phyloP scores from a whole-genome alignment of 1,140 invertebrate genomes.

The Lepidurus packardi region DNA sequence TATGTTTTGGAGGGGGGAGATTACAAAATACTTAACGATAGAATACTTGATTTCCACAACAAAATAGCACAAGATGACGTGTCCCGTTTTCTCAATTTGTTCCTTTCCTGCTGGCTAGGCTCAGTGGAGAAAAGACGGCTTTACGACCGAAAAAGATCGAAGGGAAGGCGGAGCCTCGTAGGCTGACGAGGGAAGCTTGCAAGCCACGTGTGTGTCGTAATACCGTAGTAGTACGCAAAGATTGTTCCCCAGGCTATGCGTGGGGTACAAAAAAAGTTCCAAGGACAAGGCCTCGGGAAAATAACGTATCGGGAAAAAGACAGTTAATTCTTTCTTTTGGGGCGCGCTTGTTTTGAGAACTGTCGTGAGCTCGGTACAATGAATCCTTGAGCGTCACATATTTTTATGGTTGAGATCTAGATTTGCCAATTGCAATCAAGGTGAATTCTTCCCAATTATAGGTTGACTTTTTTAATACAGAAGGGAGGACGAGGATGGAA shows the following conservation, averaged over 20 bases:
- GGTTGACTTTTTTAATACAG: too few species aligned
- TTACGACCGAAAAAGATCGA: not conserved
- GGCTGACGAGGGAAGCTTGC: not conserved
- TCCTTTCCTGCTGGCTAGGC: not conserved
- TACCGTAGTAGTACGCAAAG: not conserved
- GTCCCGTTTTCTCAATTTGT: not conserved
- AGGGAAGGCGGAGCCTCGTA: not conserved
- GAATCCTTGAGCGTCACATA: too few species aligned
- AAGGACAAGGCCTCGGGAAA: conserved; percentile 14
- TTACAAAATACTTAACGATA: not conserved
- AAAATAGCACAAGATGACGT: too few species aligned
- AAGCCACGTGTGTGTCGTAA: conserved; percentile 17
- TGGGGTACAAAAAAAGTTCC: not conserved
- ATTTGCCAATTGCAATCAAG: too few species aligned
- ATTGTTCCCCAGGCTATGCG: conserved; percentile 10
- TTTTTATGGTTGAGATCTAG: too few species aligned
- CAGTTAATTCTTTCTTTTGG: not conserved
- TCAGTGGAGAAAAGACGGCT: not conserved
- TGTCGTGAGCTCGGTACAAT: not conserved
- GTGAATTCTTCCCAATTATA: too few species aligned
- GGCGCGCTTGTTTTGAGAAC: not conserved
- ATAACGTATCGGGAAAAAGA: not conserved
- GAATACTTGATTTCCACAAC: too few species aligned
- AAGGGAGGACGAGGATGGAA: too few species aligned
- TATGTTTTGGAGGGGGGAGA: not conserved